Evolutionary conservation across 2,797 vertebrate genomes (phyloP), one percentile per base, ranked within the genome.

Genomic region (Molossus alvarezi): DNA sequence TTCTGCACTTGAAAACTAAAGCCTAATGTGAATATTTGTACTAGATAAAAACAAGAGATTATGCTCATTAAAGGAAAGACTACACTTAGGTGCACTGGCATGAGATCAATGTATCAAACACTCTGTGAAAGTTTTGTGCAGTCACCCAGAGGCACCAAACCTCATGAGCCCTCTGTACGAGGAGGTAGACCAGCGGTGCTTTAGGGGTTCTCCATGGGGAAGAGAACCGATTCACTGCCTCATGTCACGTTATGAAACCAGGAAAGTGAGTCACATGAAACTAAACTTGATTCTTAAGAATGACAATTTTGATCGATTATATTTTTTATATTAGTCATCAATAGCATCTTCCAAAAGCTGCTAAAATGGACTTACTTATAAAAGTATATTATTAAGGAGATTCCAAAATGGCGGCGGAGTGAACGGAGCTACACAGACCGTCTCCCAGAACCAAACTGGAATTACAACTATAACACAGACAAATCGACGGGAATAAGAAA

Each of bases 291-390:
- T 75, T 90, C 25, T 92, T 86, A 81, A 67, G 33, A 83, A 94
- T 85, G 93, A 69, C 71, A 89, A 86, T 33, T 73, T 67, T 83
- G 37, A 71, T 57, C 82, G 37, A 88, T 57, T 58, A 57, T 62
- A 86, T 57, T 83, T 64, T 72, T 92, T 90, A 87, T 62, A 93
- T 92, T 88, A 93, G 41, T 73, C 4, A 29, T 65, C 23, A 94
- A 86, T 7, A 90, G 25, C 55, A 94, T 64, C 55, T 96, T 96
- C 55, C 93, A 94, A 96, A 62, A 96, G 10, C 58, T 88, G 37
- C 17, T 88, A 21, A n/a, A 95, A 67, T 37, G 13, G 25, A 86
- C 55, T 67, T 73, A 88, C 27, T 72, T 79, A 20, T 51, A 72
- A 77, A 83, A 82, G 33, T 57, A 48, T 27, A 96, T 25, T 79